A percentile compares a stretch with the other conserved stretches of the same genome.
Conservation (phyloP, 2,113 vertebrate genomes). For the Telmatochromis sp. region DNA sequence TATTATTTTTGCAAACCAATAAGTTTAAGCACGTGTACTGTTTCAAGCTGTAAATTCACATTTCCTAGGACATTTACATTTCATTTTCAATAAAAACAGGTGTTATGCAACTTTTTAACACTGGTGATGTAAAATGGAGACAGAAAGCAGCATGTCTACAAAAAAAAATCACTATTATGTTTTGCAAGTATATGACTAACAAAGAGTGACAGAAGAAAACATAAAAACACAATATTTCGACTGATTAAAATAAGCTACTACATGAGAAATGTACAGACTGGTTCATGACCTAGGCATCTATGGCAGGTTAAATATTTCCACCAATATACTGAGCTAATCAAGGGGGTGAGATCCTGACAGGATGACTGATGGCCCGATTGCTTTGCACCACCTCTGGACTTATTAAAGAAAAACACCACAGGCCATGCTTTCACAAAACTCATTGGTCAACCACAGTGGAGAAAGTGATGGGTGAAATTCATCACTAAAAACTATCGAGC, state of each 20-base stretch:
- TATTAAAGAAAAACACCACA: conserved; percentile 70
- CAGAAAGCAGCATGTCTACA: neutral
- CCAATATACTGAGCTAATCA: conserved; percentile 42
- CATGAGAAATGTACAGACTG: neutral
- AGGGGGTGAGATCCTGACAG: conserved; percentile 42
- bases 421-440: conserved; percentile 33
- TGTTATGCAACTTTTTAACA: neutral
- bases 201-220: neutral
- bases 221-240: neutral
- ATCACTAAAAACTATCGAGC: conserved; percentile 44
- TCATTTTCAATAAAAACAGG: neutral
- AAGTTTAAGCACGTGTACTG: neutral
- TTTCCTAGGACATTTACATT: neutral
- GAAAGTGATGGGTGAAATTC: conserved; percentile 56
- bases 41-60: neutral
- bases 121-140: neutral
- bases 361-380: conserved; percentile 57
- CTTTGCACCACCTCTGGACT: conserved; percentile 63
- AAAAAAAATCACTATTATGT: neutral
- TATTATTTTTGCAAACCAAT: neutral
- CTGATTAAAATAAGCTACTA: neutral
- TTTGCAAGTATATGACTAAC: neutral
- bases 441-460: conserved; percentile 51
- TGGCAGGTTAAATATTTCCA: conserved; percentile 45
- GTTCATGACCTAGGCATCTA: neutral